Conservation (phyloP, 2,113 vertebrate genomes). For the Microcebus ravelobensis region DNA sequence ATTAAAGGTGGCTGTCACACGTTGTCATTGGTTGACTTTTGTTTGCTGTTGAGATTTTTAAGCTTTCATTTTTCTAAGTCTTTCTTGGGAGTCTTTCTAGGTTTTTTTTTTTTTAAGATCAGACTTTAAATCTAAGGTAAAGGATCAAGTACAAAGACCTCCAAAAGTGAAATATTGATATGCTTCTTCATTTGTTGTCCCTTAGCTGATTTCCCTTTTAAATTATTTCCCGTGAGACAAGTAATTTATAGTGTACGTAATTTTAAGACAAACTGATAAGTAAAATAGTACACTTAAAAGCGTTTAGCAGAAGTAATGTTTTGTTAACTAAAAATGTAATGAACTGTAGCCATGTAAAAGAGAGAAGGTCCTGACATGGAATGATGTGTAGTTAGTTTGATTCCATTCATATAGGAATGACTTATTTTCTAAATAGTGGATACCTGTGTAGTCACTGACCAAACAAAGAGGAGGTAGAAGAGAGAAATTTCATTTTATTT, state of each 20-base stretch:
- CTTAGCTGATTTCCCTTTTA: conserved; percentile 83
- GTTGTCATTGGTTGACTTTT: conserved; percentile 97
- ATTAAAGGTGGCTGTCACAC: conserved; percentile 96
- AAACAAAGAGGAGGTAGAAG: neutral
- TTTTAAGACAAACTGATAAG: conserved; percentile 73
- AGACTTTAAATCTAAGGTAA: conserved; percentile 89
- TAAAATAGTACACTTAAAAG: neutral
- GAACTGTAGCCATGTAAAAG: neutral
- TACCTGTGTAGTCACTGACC: neutral
- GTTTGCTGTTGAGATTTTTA: conserved; percentile 95
- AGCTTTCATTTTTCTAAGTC: conserved; percentile 95
- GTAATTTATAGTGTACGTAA: conserved; percentile 81
- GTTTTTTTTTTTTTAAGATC: conserved; percentile 82
- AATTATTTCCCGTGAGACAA: conserved; percentile 83
- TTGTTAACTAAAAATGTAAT: conserved; percentile 49
- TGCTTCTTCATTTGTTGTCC: conserved; percentile 84
- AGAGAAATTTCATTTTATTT: neutral
- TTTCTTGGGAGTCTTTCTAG: conserved; percentile 88
- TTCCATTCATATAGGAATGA: neutral
- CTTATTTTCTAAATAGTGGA: neutral
- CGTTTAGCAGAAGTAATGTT: conserved; percentile 18
- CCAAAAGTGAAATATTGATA: conserved; percentile 83
- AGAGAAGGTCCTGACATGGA: neutral
- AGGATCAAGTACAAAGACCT: conserved; percentile 90
- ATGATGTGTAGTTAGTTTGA: neutral